Evolutionary conservation across 2,797 vertebrate species (phyloP).

Genomic region (Hoplostethus atlanticus): DNA sequence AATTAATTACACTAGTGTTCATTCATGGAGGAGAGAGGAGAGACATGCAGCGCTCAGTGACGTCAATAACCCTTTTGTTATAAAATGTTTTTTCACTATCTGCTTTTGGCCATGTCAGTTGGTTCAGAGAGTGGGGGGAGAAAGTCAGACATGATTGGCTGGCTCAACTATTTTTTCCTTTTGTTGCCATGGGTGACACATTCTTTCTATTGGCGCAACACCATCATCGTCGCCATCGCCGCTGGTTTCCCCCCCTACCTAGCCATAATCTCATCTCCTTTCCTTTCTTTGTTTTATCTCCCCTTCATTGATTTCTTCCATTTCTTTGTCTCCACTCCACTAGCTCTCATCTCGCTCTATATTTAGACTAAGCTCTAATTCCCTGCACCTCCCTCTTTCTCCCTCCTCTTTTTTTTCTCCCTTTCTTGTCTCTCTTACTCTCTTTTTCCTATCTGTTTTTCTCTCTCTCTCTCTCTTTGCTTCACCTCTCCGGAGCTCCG

Average conservation of each 20-base stretch:
- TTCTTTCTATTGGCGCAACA: constrained; percentile 70
- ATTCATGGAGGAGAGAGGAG: constrained; percentile 38
- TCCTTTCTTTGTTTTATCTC: constrained; percentile 67
- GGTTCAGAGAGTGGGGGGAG: constrained; percentile 31
- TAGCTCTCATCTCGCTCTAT: constrained; percentile 60
- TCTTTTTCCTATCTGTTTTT: constrained; percentile 28
- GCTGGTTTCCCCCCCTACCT: neutral
- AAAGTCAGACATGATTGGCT: constrained; percentile 61
- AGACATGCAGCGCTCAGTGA: constrained; percentile 35
- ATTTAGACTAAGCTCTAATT: constrained; percentile 49
- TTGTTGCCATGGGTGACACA: constrained; percentile 75
- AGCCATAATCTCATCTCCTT: constrained; percentile 53
- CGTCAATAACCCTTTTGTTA: constrained; percentile 57
- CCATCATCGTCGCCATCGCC: constrained; percentile 49
- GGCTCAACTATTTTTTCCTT: constrained; percentile 29
- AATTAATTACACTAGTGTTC: constrained; percentile 44
- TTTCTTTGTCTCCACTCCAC: constrained; percentile 66
- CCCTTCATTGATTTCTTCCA: constrained; percentile 53
- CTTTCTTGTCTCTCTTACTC: constrained; percentile 16
- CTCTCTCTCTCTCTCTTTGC: constrained; percentile 2
- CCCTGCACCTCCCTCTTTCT: constrained; percentile 3
- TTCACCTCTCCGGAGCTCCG: constrained; percentile 40
- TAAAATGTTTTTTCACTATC: constrained; percentile 28
- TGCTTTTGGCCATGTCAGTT: constrained; percentile 38
- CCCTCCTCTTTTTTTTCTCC: constrained; percentile 1